Percentiles rank a stretch among this genome's conserved stretches.
phyloP scores from a whole-genome alignment of 2,888 invertebrate species.

The Drosophila ustulata region DNA sequence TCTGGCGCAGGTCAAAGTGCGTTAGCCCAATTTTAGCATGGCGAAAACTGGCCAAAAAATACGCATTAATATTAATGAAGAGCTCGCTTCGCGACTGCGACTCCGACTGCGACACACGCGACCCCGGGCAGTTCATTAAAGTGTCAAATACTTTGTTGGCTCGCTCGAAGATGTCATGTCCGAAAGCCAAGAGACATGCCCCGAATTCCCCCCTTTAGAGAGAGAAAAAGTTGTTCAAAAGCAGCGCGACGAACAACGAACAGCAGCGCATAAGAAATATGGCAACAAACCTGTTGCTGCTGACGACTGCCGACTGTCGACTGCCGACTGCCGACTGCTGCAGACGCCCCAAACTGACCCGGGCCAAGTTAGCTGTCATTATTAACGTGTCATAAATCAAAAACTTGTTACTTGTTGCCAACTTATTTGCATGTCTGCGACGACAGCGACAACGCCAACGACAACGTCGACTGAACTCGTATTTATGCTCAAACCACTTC shows the following conservation, averaged over 20 bases:
- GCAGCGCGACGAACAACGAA: constrained; percentile 41
- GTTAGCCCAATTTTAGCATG: constrained; percentile 56
- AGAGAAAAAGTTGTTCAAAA: constrained; percentile 47
- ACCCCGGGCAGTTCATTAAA: constrained; percentile 76
- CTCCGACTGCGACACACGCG: constrained; percentile 58
- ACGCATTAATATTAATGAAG: constrained; percentile 75
- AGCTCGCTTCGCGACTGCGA: constrained; percentile 21
- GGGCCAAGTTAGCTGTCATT: constrained; percentile 63
- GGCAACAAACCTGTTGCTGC: constrained; percentile 68
- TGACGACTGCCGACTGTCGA: constrained; percentile 20
- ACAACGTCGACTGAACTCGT: constrained; percentile 28
- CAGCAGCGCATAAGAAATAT: constrained; percentile 47
- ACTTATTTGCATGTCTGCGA: constrained; percentile 63
- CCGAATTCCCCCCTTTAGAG: constrained; percentile 3
- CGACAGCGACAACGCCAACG: constrained; percentile 19
- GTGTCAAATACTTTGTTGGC: constrained; percentile 71
- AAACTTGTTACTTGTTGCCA: constrained; percentile 66
- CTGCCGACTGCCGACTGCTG: constrained; percentile 8
- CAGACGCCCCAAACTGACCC: constrained; percentile 41
- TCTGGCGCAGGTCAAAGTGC: constrained; percentile 52
- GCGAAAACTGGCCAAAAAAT: constrained; percentile 48
- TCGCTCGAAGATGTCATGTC: constrained; percentile 50
- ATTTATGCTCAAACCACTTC: constrained; percentile 5
- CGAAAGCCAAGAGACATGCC: constrained; percentile 3
- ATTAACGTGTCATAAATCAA: constrained; percentile 76